phyloP scores from a whole-genome alignment of 2,797 vertebrate species.

The Cryptoblepharus egeriae region DNA sequence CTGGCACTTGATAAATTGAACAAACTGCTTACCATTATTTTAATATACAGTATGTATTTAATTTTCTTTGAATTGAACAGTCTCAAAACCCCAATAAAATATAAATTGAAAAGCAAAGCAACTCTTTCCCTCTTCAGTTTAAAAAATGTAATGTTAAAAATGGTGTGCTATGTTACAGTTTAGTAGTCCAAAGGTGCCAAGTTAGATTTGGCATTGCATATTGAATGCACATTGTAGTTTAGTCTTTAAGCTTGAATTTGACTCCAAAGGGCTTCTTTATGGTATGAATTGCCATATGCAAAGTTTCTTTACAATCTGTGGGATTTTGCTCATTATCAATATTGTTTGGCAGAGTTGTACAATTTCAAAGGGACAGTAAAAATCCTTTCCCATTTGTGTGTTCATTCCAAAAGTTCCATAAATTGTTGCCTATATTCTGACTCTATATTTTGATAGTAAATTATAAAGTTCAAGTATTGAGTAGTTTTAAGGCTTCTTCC shows the following conservation, averaged over 20 bases:
- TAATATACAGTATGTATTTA: conserved; percentile 46
- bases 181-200: conserved; percentile 36
- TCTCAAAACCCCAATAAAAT: conserved; percentile 54
- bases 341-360: not conserved
- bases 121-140: not conserved
- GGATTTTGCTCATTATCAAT: conserved; percentile 53
- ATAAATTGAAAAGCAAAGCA: not conserved
- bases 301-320: conserved; percentile 55
- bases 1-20: conserved; percentile 39
- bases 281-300: conserved; percentile 54
- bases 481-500: not conserved
- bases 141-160: not conserved
- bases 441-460: not conserved
- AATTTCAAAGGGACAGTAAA: conserved; percentile 5
- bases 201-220: conserved; percentile 21
- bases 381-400: not conserved
- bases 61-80: conserved; percentile 61
- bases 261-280: conserved; percentile 60
- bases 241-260: conserved; percentile 40
- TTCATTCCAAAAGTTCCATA: not conserved
- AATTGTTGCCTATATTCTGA: too few relatives aligned
- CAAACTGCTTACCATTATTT: conserved; percentile 34
- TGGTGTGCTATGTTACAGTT: conserved; percentile 36
- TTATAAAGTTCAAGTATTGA: not conserved
- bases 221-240: conserved; percentile 20